A percentile compares a stretch with the other conserved stretches of the same genome.
phyloP scores from a whole-genome alignment of 2,888 invertebrate species.

The Heliconius hortense region DNA sequence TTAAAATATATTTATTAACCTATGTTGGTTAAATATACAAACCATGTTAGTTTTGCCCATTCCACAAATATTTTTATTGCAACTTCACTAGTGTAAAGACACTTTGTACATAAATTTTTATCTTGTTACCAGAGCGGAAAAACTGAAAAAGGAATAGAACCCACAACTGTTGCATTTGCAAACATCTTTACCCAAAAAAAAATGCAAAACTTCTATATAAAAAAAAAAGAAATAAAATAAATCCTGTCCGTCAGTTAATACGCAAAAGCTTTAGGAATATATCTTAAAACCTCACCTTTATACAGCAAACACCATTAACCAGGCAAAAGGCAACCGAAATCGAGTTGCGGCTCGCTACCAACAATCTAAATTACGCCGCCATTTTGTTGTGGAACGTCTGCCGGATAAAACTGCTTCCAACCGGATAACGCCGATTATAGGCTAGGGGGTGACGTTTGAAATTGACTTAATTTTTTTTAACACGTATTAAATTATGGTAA shows the following conservation, averaged over 20 bases:
- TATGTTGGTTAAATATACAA: too few species aligned
- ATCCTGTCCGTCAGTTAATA: neutral
- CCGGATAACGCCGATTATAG: slow-evolving; percentile 45
- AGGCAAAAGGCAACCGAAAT: slow-evolving; percentile 30
- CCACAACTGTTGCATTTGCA: neutral
- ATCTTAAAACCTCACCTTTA: slow-evolving; percentile 21
- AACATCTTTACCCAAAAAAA: neutral
- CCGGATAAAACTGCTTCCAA: slow-evolving; percentile 59
- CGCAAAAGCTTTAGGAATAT: slow-evolving; percentile 7
- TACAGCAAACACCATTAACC: slow-evolving; percentile 24
- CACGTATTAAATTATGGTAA: too few species aligned
- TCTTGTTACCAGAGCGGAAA: too few species aligned
- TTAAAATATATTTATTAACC: too few species aligned
- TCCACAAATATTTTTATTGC: too few species aligned
- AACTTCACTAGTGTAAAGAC: too few species aligned
- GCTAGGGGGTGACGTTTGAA: neutral
- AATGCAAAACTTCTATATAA: neutral
- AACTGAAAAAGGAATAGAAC: neutral
- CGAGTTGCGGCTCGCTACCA: slow-evolving; percentile 33
- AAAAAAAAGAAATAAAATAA: slow-evolving; percentile 2
- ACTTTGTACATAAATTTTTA: too few species aligned
- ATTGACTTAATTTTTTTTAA: neutral
- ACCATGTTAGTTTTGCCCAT: too few species aligned
- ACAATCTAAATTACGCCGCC: slow-evolving; percentile 53
- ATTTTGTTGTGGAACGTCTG: slow-evolving; percentile 57